These are phyloP conservation scores for Amorpha juglandis DNA, from an alignment of 2,888 invertebrate species.

Conservation along the genomic window DNA sequence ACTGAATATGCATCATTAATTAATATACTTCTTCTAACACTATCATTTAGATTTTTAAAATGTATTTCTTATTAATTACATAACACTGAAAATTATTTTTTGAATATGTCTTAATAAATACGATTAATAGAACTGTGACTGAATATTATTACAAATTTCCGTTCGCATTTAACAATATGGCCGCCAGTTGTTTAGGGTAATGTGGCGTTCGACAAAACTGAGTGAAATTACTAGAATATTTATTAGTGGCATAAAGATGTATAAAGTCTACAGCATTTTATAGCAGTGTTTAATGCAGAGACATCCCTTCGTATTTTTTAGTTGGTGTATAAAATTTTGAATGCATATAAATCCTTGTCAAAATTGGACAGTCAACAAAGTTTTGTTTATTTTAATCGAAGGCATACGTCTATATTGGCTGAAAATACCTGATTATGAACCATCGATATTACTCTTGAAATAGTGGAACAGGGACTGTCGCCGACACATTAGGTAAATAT, in stretches of 20 bases:
- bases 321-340: constrained; percentile 75
- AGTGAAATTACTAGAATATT: constrained; percentile 81
- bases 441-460: constrained; percentile 72
- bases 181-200: constrained; percentile 84
- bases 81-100: not conserved
- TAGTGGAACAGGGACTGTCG: constrained; percentile 77
- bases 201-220: constrained; percentile 83
- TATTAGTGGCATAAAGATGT: constrained; percentile 78
- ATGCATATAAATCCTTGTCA: constrained; percentile 72
- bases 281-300: constrained; percentile 79
- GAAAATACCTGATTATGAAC: constrained; percentile 77
- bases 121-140: constrained; percentile 44
- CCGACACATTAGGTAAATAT: constrained; percentile 79
- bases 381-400: constrained; percentile 82
- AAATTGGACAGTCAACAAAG: constrained; percentile 85
- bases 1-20: not conserved
- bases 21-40: not conserved
- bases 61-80: constrained; percentile 27
- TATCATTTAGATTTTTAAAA: constrained; percentile 24
- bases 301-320: constrained; percentile 68
- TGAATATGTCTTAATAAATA: constrained; percentile 2
- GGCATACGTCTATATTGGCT: constrained; percentile 71
- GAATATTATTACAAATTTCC: constrained; percentile 65
- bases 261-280: constrained; percentile 79
- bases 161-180: constrained; percentile 82